A percentile compares a stretch with the other conserved stretches of the same genome.
Evolutionary conservation across 2,113 vertebrate species (phyloP).

Genomic region (Sylvietta virens): DNA sequence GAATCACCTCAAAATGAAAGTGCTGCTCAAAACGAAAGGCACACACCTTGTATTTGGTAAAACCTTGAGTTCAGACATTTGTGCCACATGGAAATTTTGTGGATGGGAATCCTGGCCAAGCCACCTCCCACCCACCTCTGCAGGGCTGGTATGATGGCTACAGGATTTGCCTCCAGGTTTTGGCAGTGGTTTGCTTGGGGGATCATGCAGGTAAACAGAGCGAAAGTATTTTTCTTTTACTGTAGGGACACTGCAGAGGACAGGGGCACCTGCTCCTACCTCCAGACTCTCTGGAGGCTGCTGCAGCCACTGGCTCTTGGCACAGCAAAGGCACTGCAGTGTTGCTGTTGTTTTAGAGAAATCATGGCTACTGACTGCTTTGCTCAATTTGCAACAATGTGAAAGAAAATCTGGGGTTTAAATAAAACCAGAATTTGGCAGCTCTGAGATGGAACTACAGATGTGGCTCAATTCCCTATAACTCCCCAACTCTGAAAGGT

Average conservation of each 20-base stretch:
- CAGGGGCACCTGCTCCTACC: background rate
- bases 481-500: background rate
- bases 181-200: background rate
- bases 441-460: background rate
- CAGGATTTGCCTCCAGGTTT: background rate
- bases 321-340: background rate
- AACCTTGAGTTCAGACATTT: background rate
- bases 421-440: background rate
- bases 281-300: background rate
- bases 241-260: background rate
- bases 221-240: background rate
- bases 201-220: background rate
- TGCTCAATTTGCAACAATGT: background rate
- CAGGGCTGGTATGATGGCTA: rapidly evolving
- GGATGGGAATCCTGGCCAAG: background rate
- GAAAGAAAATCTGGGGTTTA: background rate
- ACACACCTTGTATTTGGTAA: background rate
- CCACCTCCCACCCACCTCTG: background rate
- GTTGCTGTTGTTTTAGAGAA: background rate
- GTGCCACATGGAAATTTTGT: background rate
- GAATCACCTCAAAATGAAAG: background rate
- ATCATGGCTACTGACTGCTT: background rate
- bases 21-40: background rate
- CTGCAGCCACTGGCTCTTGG: background rate
- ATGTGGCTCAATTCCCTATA: background rate